Base-by-base conservation (phyloP, 2,888 invertebrate genomes). In the Pteria penguin region DNA sequence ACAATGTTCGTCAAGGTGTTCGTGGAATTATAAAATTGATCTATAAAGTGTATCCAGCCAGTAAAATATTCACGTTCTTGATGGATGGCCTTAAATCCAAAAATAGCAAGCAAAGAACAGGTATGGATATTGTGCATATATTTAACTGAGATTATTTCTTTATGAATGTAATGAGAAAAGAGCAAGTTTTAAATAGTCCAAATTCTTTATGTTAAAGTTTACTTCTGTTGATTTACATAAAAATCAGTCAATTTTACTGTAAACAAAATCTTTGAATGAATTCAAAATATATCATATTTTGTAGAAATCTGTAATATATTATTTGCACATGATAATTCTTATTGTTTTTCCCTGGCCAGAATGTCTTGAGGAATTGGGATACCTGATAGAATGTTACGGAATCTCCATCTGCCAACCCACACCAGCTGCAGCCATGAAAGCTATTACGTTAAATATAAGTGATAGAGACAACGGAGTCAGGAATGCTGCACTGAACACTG, bases 81-180 rank as follows among this genome's bases (percentile, higher is more conserved):
- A 96, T 98, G 95, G 98, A 99, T 86, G 99, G 98, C 1, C 93
- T 98, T 18, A 97, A 98, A 90, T 97, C 98, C 0, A 99, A 99
- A 92, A 99, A 98, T 92, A 97, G 98, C 0, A 94, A 98, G 57
- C 98, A 98, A 91, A 94, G 98, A 88, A 96, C 98, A 87, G 95
- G 95, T 95, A 89, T 89, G 90, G 45, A 36, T n/a, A 18, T 4
- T n/a, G n/a, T n/a, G n/a, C n/a, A n/a, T n/a, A n/a, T n/a, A n/a
- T n/a, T n/a, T n/a, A n/a, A n/a, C n/a, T n/a, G n/a, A n/a, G n/a
- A n/a, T n/a, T n/a, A n/a, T n/a, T n/a, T n/a, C n/a, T n/a, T n/a
- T n/a, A n/a, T n/a, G n/a, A n/a, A n/a, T n/a, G n/a, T n/a, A n/a
- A n/a, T n/a, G n/a, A n/a, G n/a, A n/a, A n/a, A n/a, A n/a, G n/a